Conservation (phyloP, 2,113 vertebrate species). For the Fukomys damarensis region DNA sequence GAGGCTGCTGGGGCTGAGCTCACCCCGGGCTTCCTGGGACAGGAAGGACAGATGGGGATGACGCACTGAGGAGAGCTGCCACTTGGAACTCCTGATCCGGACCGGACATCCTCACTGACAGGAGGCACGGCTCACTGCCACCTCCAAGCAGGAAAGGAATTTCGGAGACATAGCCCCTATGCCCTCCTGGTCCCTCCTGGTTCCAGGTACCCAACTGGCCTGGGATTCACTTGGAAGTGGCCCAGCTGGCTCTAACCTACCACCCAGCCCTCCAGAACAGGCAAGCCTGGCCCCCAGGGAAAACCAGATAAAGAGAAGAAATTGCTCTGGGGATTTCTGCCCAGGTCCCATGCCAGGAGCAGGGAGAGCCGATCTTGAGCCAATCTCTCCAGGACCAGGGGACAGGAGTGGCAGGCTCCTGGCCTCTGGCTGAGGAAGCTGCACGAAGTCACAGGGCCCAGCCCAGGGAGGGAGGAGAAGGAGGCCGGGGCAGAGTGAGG, state of each 20-base stretch:
- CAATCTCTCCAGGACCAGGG: not conserved
- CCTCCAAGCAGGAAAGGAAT: not conserved
- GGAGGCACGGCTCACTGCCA: not conserved
- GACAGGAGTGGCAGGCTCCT: not conserved
- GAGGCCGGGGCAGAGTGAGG: not conserved
- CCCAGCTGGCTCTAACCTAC: not conserved
- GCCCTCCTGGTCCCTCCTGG: not conserved
- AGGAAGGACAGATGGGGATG: fast-evolving
- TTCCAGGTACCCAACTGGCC: not conserved
- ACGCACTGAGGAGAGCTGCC: too few species aligned
- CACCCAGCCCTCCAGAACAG: not conserved
- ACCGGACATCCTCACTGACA: fast-evolving
- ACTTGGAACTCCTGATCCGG: not conserved
- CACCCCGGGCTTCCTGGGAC: fast-evolving
- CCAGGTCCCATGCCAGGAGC: not conserved
- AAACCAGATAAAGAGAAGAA: too few species aligned
- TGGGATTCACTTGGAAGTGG: not conserved
- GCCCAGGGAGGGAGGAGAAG: not conserved
- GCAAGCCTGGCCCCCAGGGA: not conserved
- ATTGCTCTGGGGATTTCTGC: not conserved
- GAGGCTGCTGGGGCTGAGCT: not conserved
- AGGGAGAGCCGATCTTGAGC: not conserved
- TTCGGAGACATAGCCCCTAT: not conserved
- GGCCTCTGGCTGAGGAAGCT: not conserved
- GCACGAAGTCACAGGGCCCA: not conserved